These are phyloP conservation scores for Myoxocephalus aenaeus DNA, from an alignment of 2,797 vertebrate genomes.

Conservation along the genomic window DNA sequence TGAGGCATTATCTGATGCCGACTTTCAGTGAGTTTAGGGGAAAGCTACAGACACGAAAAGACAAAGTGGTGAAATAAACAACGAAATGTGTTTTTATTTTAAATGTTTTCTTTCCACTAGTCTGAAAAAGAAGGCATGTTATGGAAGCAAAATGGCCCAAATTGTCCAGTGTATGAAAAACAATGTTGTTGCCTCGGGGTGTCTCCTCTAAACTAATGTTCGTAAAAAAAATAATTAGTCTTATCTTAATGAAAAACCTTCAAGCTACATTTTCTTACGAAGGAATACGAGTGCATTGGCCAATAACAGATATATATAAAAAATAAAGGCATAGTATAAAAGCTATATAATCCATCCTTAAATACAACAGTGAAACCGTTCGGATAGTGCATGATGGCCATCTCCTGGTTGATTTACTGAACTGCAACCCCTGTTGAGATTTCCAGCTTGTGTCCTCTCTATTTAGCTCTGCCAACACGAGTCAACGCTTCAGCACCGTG, in stretches of 20 bases:
- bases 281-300: neutral
- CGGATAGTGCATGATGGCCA: constrained; percentile 77
- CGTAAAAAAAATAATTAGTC: neutral
- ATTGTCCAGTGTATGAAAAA: neutral
- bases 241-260: neutral
- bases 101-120: neutral
- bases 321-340: neutral
- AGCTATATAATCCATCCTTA: neutral
- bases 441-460: neutral
- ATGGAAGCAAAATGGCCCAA: neutral
- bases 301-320: too few species aligned
- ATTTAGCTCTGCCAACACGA: neutral
- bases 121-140: neutral
- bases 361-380: neutral
- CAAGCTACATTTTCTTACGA: neutral
- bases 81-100: neutral
- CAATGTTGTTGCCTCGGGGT: neutral
- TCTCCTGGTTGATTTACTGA: constrained; percentile 79
- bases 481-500: neutral
- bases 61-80: neutral
- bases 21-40: neutral
- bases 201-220: too few species aligned
- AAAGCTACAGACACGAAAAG: neutral
- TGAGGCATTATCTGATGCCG: neutral
- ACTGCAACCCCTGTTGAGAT: constrained; percentile 74